Conservation (phyloP, 2,113 vertebrate genomes). For the Megalops atlanticus region DNA sequence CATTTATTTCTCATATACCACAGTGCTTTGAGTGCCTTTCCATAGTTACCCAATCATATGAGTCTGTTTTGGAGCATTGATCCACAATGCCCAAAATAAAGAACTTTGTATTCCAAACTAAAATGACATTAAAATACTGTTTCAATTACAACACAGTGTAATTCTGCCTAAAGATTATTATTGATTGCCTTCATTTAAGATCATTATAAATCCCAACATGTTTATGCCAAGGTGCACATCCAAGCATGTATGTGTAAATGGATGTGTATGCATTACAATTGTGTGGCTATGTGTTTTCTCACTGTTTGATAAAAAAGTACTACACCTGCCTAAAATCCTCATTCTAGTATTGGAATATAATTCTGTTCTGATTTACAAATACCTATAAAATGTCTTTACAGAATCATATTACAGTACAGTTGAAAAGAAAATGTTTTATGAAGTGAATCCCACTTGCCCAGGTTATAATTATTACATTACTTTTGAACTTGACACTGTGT, state of each 20-base stretch:
- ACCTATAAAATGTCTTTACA: not conserved
- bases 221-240: not conserved
- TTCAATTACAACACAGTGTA: not conserved
- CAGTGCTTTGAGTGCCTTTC: not conserved
- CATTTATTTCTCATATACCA: not conserved
- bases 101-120: not conserved
- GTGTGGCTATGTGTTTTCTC: not conserved
- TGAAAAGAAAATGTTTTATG: not conserved
- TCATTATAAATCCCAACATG: not conserved
- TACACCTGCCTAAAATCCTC: not conserved
- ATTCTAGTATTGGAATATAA: not conserved
- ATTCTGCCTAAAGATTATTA: not conserved
- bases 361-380: not conserved
- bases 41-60: not conserved
- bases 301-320: not conserved
- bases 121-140: not conserved
- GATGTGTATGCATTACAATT: too few species aligned
- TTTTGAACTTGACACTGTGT: slow-evolving; percentile 24
- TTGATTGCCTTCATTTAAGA: too few species aligned
- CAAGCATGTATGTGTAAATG: not conserved
- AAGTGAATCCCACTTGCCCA: not conserved
- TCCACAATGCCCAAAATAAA: not conserved
- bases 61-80: not conserved
- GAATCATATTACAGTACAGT: not conserved
- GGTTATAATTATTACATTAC: slow-evolving; percentile 29